Evolutionary conservation across 2,113 vertebrate genomes (phyloP).

Genomic region (Paracyprichromis sp.): DNA sequence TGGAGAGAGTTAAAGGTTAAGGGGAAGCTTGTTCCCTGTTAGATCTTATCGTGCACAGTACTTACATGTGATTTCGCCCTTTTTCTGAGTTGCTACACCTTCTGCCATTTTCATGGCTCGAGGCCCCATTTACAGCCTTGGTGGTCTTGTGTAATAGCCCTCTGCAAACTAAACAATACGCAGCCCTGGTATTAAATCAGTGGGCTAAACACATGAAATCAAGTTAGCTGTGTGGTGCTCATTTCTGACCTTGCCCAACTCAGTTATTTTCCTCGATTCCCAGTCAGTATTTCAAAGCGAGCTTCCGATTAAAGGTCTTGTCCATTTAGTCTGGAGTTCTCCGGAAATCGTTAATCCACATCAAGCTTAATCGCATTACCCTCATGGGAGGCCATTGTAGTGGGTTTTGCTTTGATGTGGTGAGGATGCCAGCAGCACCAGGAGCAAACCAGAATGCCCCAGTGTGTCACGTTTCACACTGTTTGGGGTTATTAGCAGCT

Average conservation of each 20-base stretch:
- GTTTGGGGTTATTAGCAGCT: background rate
- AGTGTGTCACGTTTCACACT: slow-evolving; percentile 37
- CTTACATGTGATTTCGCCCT: background rate
- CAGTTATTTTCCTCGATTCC: background rate
- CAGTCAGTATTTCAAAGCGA: slow-evolving; percentile 3
- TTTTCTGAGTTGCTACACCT: background rate
- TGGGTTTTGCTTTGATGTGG: slow-evolving; percentile 59
- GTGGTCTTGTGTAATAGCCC: slow-evolving; percentile 2
- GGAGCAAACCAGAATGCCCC: slow-evolving; percentile 22
- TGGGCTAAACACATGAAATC: slow-evolving; percentile 14
- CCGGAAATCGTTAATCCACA: slow-evolving; percentile 62
- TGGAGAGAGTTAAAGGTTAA: background rate
- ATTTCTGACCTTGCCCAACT: slow-evolving; percentile 6
- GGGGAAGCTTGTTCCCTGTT: background rate
- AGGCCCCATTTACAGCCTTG: background rate
- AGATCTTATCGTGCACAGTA: background rate
- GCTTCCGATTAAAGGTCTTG: background rate
- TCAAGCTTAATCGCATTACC: slow-evolving; percentile 59
- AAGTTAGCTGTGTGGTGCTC: background rate
- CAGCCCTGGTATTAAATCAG: background rate
- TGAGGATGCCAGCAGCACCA: slow-evolving; percentile 39
- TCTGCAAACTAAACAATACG: background rate
- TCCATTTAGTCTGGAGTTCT: slow-evolving; percentile 29
- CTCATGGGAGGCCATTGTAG: slow-evolving; percentile 51
- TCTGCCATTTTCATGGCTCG: background rate